A percentile compares a stretch with the other conserved stretches of the same genome.
phyloP scores from a whole-genome alignment of 2,113 vertebrate species.

The Gobius niger region DNA sequence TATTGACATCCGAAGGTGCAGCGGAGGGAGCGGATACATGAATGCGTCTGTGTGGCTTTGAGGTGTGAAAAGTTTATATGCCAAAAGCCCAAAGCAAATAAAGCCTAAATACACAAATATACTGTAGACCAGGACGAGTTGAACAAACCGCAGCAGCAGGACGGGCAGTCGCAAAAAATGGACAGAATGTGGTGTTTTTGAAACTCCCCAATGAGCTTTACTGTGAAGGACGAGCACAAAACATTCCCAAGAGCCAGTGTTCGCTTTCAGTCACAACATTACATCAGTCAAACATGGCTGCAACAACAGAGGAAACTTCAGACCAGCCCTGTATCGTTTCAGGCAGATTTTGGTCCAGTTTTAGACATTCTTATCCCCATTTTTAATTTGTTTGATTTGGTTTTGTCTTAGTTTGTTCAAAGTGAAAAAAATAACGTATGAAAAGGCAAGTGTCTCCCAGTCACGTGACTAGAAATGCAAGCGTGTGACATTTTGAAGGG shows the following conservation, averaged over 20 bases:
- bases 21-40: neutral
- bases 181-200: neutral
- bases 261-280: conserved; percentile 9
- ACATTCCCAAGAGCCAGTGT: neutral
- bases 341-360: neutral
- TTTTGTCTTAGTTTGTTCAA: too few species aligned
- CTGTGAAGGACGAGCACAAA: conserved; percentile 7
- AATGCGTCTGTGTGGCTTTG: conserved; percentile 3
- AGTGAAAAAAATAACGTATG: too few species aligned
- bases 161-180: neutral
- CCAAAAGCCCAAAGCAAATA: neutral
- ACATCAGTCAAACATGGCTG: neutral
- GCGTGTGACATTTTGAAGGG: too few species aligned
- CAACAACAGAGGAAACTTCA: neutral
- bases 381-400: too few species aligned
- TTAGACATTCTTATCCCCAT: neutral
- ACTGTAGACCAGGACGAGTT: conserved; percentile 19
- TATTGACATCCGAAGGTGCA: neutral
- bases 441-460: too few species aligned
- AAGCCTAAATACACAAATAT: conserved; percentile 11
- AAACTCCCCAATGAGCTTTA: neutral
- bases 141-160: conserved; percentile 1
- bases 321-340: neutral
- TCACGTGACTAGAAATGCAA: too few species aligned
- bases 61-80: conserved; percentile 5